These are phyloP conservation scores for Heliconius erato DNA, from an alignment of 2,888 invertebrate species.

Conservation along the genomic window DNA sequence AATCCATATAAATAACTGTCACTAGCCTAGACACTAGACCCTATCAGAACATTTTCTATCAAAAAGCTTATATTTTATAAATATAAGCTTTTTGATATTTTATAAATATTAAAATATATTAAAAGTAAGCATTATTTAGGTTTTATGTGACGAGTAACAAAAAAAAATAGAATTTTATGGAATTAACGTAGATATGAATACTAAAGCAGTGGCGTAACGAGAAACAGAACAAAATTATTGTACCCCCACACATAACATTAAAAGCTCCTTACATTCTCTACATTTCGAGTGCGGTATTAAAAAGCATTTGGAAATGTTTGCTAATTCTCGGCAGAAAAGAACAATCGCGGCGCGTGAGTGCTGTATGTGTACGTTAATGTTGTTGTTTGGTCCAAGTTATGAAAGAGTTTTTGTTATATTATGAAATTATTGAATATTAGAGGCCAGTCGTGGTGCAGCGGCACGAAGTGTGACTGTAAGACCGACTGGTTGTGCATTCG, in stretches of 20 bases:
- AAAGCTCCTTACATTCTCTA: conserved; percentile 57
- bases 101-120: too few species aligned
- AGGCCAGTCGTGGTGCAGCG: too few species aligned
- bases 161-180: conserved; percentile 20
- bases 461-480: too few species aligned
- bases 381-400: conserved; percentile 54
- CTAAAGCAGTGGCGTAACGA: conserved; percentile 28
- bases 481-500: too few species aligned
- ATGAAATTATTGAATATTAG: too few species aligned
- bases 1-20: too few species aligned
- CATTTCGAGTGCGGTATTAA: conserved; percentile 75
- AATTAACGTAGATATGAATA: conserved; percentile 42
- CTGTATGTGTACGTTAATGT: conserved; percentile 75
- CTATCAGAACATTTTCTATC: too few species aligned
- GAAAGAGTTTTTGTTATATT: conserved; percentile 1
- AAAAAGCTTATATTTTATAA: too few species aligned
- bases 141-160: background rate
- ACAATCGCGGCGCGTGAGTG: conserved; percentile 75
- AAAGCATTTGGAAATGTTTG: conserved; percentile 80
- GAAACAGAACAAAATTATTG: conserved; percentile 43
- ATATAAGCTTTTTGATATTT: too few species aligned
- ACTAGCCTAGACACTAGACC: too few species aligned
- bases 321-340: conserved; percentile 81
- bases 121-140: background rate
- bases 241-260: conserved; percentile 50